Evolutionary conservation across 2,888 invertebrate species (phyloP), one percentile per base, ranked within the genome.

Genomic region (Elysia crispata): DNA sequence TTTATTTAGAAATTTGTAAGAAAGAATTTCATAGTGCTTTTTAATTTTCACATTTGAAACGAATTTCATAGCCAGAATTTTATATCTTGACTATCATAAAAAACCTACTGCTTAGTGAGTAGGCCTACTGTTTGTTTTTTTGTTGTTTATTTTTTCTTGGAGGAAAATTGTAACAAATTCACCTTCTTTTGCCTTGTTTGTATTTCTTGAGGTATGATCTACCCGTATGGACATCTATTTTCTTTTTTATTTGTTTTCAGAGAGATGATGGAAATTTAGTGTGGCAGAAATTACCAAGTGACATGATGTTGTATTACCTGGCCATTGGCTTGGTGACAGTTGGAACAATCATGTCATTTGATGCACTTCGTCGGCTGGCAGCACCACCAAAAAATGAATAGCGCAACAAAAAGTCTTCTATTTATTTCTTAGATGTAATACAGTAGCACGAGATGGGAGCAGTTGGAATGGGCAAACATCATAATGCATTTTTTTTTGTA

Each of bases 331-430:
- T 57, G 30, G 57, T 50, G 23, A n/a, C 30, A 1, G 13, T 30
- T 23, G 76, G 31, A n/a, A 57, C 57, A 6, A 95, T 88, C 95
- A 94, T 84, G 96, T 64, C 23, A 25, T 31, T 76, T 25, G 49
- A 3, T 66, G 64, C 41, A 23, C 30, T 80, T 18, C 50, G 70
- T 33, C 23, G 28, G 15, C 13, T 72, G n/a, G 70, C 33, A 23
- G 50, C n/a, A 20, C 67, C 66, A 41, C 60, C 79, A 50, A 73
- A 66, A 41, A 67, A 77, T 54, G 25, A 57, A 31, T 67, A 31
- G 30, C 15, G 33, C 23, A 31, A 28, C 30, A 28, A 13, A n/a
- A 28, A 28, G 33, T 67, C 8, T 15, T 28, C 30, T 31, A 11
- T 30, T n/a, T n/a, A 13, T 31, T 67, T 31, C 30, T 31, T 41